Conservation (phyloP, 2,888 invertebrate genomes). For the Cataglyphis livida region DNA sequence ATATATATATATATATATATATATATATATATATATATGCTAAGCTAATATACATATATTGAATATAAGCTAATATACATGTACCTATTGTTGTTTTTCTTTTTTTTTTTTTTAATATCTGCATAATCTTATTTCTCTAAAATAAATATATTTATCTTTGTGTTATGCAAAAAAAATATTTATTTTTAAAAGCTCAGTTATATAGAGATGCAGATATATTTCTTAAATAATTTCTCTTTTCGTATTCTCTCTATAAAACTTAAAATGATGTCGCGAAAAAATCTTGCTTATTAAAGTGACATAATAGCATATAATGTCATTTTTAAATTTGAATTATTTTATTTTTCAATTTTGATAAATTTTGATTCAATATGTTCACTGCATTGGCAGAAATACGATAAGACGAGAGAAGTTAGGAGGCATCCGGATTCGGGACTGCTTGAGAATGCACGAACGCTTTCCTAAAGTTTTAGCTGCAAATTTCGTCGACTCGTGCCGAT, state of each 20-base stretch:
- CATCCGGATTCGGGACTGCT: slow-evolving; percentile 51
- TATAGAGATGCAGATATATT: neutral
- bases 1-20: too few species aligned
- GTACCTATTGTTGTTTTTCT: too few species aligned
- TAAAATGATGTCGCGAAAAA: neutral
- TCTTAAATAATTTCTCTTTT: neutral
- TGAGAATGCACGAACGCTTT: slow-evolving; percentile 64
- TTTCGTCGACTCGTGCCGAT: slow-evolving; percentile 57
- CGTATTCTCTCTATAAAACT: neutral
- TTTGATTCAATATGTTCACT: neutral
- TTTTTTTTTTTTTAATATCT: too few species aligned
- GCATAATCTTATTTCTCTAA: neutral
- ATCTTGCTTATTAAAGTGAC: neutral
- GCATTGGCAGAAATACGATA: neutral
- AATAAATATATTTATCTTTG: slow-evolving; percentile 18
- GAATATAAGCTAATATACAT: too few species aligned
- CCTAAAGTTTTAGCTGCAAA: slow-evolving; percentile 65
- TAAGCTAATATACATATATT: too few species aligned
- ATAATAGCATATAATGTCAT: neutral
- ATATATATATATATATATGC: too few species aligned
- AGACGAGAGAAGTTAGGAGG: slow-evolving; percentile 19
- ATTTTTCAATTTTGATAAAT: slow-evolving; percentile 4
- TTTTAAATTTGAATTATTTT: slow-evolving; percentile 34
- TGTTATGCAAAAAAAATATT: neutral
- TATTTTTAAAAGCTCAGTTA: neutral